These are phyloP conservation scores for Cryptus armator DNA, from an alignment of 2,888 invertebrate species.

Conservation along the genomic window DNA sequence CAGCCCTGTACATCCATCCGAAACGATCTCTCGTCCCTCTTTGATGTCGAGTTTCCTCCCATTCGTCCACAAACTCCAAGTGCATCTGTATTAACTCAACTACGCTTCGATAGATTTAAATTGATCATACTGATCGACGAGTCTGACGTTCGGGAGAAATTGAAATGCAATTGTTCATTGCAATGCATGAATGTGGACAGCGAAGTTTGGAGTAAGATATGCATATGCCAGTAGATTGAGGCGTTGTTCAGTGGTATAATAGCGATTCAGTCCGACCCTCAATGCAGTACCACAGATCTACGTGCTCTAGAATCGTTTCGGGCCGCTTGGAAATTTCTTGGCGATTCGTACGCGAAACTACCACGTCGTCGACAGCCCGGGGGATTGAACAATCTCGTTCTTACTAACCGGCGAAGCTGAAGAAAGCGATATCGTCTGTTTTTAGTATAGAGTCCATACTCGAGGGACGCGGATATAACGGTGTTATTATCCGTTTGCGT, in stretches of 20 bases:
- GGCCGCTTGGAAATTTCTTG: background rate
- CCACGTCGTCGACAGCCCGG: slow-evolving; percentile 14
- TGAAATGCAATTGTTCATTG: background rate
- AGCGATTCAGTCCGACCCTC: too few relatives aligned
- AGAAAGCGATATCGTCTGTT: slow-evolving; percentile 51
- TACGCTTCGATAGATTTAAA: background rate
- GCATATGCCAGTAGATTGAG: too few relatives aligned
- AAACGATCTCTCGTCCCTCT: background rate
- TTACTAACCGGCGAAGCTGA: slow-evolving; percentile 25
- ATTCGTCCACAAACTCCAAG: background rate
- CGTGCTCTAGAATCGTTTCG: background rate
- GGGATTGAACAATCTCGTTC: slow-evolving; percentile 36
- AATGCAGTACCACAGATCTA: too few relatives aligned
- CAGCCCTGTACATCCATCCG: background rate
- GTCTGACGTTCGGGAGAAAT: background rate
- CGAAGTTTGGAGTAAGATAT: too few relatives aligned
- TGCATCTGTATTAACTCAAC: background rate
- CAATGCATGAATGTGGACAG: background rate
- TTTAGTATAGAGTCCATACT: background rate
- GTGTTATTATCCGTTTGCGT: slow-evolving; percentile 51
- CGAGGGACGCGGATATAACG: slow-evolving; percentile 1
- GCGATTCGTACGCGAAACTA: slow-evolving; percentile 39
- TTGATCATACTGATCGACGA: slow-evolving; percentile 4
- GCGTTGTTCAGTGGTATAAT: too few relatives aligned
- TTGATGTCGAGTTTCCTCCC: slow-evolving; percentile 18